Percentiles rank a stretch among this genome's conserved stretches.
phyloP scores from a whole-genome alignment of 2,888 invertebrate genomes.

The Argynnis bischoffii region DNA sequence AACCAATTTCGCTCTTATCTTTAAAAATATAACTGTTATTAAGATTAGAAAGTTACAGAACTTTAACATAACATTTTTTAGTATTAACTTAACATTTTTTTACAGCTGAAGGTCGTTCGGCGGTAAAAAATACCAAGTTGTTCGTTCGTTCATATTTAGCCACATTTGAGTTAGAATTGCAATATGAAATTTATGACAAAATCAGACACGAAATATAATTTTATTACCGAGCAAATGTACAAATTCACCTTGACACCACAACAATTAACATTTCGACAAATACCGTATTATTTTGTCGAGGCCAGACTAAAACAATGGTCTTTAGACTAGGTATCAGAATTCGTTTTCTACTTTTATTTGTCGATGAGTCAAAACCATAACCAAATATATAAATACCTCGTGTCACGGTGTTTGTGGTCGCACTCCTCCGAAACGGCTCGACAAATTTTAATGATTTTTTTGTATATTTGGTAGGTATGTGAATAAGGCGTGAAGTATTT shows the following conservation, averaged over 20 bases:
- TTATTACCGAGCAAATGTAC: constrained; percentile 31
- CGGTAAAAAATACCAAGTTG: background rate
- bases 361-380: too few relatives aligned
- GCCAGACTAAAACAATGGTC: constrained; percentile 23
- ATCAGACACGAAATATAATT: constrained; percentile 22
- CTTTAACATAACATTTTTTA: background rate
- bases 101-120: background rate
- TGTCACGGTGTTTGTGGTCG: too few relatives aligned
- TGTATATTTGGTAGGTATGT: too few relatives aligned
- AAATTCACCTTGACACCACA: constrained; percentile 52
- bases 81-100: background rate
- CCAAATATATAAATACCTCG: too few relatives aligned
- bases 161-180: constrained; percentile 1
- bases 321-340: too few relatives aligned
- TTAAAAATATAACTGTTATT: too few relatives aligned
- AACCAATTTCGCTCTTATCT: too few relatives aligned
- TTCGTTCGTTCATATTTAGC: background rate
- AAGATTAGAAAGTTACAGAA: background rate
- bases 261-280: constrained; percentile 60
- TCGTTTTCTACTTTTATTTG: too few relatives aligned
- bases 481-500: too few relatives aligned
- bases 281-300: constrained; percentile 52
- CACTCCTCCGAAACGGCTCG: too few relatives aligned
- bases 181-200: constrained; percentile 13
- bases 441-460: too few relatives aligned